Conservation (phyloP, 2,888 invertebrate genomes). For the Tetropium fuscum region DNA sequence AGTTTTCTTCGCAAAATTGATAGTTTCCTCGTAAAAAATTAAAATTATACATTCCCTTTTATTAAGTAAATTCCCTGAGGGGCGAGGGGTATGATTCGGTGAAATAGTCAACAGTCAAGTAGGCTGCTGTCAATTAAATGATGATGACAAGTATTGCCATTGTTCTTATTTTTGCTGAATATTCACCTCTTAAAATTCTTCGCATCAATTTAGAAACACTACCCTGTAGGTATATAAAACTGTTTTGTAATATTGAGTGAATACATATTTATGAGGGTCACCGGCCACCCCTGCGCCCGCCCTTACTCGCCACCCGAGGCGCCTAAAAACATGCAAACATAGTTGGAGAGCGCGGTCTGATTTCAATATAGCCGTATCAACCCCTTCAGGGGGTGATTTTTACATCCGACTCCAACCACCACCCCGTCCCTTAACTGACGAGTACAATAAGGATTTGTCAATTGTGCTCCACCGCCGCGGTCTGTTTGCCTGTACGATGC, state of each 20-base stretch:
- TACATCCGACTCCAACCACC: conserved; percentile 50
- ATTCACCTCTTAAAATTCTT: no score
- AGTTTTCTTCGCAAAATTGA: no score
- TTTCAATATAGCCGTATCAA: conserved; percentile 61
- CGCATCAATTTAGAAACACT: no score
- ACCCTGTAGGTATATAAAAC: no score
- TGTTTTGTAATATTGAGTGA: not conserved
- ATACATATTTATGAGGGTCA: not conserved
- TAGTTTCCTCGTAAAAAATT: no score
- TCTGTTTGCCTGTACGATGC: conserved; percentile 53
- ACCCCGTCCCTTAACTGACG: conserved; percentile 41
- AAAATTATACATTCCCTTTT: no score
- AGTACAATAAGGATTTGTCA: conserved; percentile 64
- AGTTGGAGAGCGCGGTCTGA: conserved; percentile 54
- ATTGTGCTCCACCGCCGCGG: conserved; percentile 60
- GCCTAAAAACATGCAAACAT: conserved; percentile 52
- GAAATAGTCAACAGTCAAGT: no score
- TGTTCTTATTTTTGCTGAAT: no score
- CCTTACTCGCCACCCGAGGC: conserved; percentile 16
- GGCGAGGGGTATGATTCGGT: no score
- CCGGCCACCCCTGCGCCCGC: not conserved
- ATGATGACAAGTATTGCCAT: no score
- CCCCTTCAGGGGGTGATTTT: conserved; percentile 62
- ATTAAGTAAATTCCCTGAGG: no score
- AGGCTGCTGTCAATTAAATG: no score